Base-by-base conservation (phyloP, 2,888 invertebrate species). In the Philereme vetulata region DNA sequence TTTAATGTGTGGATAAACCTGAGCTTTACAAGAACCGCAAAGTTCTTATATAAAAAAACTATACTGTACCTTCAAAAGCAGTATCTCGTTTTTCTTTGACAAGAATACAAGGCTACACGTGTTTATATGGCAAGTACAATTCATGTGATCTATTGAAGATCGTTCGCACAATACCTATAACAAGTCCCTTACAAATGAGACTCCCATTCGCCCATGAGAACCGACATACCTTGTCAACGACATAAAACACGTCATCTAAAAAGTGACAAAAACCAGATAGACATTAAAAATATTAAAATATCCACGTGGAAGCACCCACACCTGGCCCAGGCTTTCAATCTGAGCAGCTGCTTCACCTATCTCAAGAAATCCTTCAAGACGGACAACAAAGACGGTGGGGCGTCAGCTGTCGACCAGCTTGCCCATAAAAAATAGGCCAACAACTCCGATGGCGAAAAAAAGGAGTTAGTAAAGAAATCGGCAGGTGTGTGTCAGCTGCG, bases 401-500 rank as follows among this genome's bases (percentile, higher is more conserved):
- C 81, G 86, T 88, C 91, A 90, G 90, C 89, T 90, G 90, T 80
- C 72, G 66, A 72, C 77, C 91, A 90, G 89, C 91, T 91, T 91
- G 91, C 88, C 84, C 84, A 85, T 84, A 90, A 91, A 91, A 91
- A 92, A 92, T 91, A 91, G 91, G 90, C 91, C 90, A 92, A 90
- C 90, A 90, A 89, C 90, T 84, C 80, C 84, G 82, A 85, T 85
- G 85, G 88, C 88, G 81, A 89, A 90, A 44, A 62, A 85, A 88
- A 90, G 88, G 84, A 78, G 78, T 77, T 81, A 83, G 80, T 87
- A 86, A 90, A 89, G 89, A 88, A 85, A 86, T 84, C 82, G 86
- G 88, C 91, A 90, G 91, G 90, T 90, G 91, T 78, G 75, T 67
- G 88, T 84, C 91, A 91, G 90, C 91, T 91, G 91, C 87, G 72